A percentile compares a stretch with the other conserved stretches of the same genome.
Evolutionary conservation across 2,113 vertebrate species (phyloP).

Genomic region (Sceloporus undulatus): DNA sequence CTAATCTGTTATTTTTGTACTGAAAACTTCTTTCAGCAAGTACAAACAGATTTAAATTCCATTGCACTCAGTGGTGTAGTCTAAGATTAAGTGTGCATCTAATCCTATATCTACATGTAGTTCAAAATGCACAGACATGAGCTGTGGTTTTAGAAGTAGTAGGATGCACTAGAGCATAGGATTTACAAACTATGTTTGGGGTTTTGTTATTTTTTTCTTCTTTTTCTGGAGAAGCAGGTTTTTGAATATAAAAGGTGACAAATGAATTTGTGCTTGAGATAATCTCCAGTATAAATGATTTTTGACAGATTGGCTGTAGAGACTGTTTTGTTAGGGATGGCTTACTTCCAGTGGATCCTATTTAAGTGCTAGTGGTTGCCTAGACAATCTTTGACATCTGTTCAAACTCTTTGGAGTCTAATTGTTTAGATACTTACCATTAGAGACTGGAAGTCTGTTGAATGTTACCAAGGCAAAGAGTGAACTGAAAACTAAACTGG

Average conservation of each 20-base stretch:
- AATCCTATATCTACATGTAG: not conserved
- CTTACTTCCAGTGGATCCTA: not conserved
- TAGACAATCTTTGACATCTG: not conserved
- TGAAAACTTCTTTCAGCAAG: too few species aligned
- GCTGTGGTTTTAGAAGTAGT: not conserved
- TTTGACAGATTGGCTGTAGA: not conserved
- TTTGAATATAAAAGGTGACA: not conserved
- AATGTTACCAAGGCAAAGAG: not conserved
- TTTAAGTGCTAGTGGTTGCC: not conserved
- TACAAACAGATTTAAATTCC: too few species aligned
- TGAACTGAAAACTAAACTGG: not conserved
- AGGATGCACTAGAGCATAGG: not conserved
- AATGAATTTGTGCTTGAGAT: not conserved
- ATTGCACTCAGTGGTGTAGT: too few species aligned
- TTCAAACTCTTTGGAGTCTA: not conserved
- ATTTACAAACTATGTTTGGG: not conserved
- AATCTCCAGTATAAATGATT: not conserved
- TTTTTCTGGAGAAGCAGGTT: not conserved
- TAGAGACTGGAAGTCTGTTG: not conserved
- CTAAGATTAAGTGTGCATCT: not conserved
- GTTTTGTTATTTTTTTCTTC: too few species aligned
- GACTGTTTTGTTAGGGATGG: not conserved
- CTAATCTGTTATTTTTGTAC: too few species aligned
- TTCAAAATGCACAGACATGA: not conserved
- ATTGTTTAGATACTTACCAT: slow-evolving; percentile 1